Conservation (phyloP, 2,113 vertebrate genomes). For the Enhydra lutris region DNA sequence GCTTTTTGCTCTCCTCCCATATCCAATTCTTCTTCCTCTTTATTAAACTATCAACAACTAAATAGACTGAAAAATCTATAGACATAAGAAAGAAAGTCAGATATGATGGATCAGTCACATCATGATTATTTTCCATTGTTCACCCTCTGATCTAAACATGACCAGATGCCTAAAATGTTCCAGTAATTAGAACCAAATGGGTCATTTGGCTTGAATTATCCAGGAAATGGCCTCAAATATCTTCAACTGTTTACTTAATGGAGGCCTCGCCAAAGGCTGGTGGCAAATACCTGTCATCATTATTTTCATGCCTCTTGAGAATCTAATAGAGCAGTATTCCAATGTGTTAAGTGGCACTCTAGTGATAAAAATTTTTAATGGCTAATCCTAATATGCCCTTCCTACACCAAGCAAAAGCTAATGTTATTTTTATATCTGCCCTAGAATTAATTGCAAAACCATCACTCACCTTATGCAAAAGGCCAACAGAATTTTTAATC, state of each 20-base stretch:
- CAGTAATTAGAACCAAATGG: background rate
- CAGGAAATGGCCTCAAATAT: background rate
- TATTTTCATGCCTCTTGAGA: background rate
- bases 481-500: background rate
- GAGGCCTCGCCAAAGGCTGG: background rate
- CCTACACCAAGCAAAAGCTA: background rate
- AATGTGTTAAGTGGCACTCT: background rate
- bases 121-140: background rate
- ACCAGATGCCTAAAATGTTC: background rate
- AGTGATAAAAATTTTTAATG: background rate
- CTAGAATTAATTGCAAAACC: conserved; percentile 15
- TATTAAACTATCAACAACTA: background rate
- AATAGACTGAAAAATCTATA: background rate
- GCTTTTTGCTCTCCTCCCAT: background rate
- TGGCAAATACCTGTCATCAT: background rate
- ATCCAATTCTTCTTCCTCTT: background rate
- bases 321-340: background rate
- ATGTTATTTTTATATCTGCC: background rate
- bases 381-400: background rate
- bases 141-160: background rate
- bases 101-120: background rate
- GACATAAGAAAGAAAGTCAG: background rate
- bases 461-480: background rate
- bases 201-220: conserved; percentile 1
- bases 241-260: background rate